Evolutionary conservation across 2,113 vertebrate genomes (phyloP).

Genomic region (Cyprinus carpio): DNA sequence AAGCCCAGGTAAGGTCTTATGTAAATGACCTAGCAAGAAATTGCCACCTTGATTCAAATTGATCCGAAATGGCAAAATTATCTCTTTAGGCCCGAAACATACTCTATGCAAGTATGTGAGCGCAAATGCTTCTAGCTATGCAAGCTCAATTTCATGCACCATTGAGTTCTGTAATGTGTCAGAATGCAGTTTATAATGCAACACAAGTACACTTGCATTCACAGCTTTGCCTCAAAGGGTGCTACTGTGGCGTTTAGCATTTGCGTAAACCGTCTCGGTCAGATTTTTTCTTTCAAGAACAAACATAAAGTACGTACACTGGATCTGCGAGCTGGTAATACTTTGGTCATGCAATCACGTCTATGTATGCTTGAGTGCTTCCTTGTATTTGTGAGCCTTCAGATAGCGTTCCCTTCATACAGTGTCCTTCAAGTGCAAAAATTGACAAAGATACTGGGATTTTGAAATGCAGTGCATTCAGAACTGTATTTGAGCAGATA

Average conservation of each 20-base stretch:
- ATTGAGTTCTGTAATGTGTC: conserved; percentile 15
- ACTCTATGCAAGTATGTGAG: neutral
- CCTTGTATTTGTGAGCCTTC: neutral
- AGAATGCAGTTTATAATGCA: neutral
- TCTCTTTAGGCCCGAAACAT: neutral
- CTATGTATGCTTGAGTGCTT: neutral
- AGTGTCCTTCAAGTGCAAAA: neutral
- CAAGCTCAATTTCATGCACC: conserved; percentile 29
- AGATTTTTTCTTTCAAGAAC: neutral
- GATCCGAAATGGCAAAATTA: neutral
- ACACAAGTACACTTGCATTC: neutral
- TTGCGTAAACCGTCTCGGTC: neutral
- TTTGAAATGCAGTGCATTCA: neutral
- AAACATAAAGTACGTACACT: neutral
- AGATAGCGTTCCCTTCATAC: neutral
- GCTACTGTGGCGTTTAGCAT: neutral
- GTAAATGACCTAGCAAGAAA: neutral
- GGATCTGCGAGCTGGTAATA: neutral
- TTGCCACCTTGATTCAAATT: neutral
- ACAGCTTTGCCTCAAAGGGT: neutral
- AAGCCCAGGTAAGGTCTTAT: conserved; percentile 9
- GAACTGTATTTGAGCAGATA: neutral
- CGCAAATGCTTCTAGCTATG: conserved; percentile 18
- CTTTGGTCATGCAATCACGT: neutral
- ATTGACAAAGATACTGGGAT: neutral